Evolutionary conservation across 2,888 invertebrate genomes (phyloP).

Genomic region (Danaus chrysippus): DNA sequence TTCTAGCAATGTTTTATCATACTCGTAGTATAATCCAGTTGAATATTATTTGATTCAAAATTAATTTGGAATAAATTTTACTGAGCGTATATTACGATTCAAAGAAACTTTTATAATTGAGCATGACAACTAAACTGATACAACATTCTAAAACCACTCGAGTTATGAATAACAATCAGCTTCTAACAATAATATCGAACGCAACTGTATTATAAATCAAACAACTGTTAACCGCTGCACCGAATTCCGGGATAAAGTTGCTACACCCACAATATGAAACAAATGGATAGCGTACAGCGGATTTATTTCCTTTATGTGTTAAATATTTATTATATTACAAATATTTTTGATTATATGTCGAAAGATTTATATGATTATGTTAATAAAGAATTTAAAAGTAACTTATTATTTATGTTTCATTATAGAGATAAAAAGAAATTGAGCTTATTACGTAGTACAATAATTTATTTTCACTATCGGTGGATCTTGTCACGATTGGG

Average conservation of each 20-base stretch:
- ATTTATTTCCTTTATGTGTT: not conserved
- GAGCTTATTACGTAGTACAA: too few species aligned
- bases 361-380: too few species aligned
- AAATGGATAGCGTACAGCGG: constrained; percentile 30
- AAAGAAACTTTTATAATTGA: constrained; percentile 3
- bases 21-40: too few species aligned
- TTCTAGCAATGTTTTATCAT: too few species aligned
- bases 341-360: not conserved
- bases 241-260: constrained; percentile 50
- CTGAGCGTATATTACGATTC: not conserved
- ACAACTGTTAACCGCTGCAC: constrained; percentile 50
- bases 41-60: too few species aligned
- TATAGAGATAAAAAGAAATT: too few species aligned
- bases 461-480: too few species aligned
- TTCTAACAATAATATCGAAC: constrained; percentile 34
- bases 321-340: not conserved
- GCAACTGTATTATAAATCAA: constrained; percentile 45
- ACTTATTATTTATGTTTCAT: too few species aligned
- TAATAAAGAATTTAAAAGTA: too few species aligned
- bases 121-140: constrained; percentile 1
- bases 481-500: too few species aligned
- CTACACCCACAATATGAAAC: constrained; percentile 27
- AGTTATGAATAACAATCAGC: constrained; percentile 31
- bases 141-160: not conserved
- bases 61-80: not conserved